Evolutionary conservation across 2,113 vertebrate species (phyloP), one percentile per base, ranked within the genome.

Genomic region (Hystrix cristata): DNA sequence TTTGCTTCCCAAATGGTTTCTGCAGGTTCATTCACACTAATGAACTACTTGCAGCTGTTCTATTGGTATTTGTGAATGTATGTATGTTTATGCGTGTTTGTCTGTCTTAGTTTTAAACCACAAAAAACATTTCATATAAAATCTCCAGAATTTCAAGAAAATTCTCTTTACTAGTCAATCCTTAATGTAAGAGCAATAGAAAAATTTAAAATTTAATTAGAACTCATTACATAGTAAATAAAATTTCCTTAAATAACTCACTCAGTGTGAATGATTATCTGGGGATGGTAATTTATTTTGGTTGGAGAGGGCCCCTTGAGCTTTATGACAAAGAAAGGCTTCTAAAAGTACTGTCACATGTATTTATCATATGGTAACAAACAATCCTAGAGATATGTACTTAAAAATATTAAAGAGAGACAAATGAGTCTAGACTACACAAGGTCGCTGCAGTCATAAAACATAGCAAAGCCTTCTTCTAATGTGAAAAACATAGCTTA

Each of bases 341-440:
- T 99, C 98, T 99, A 97, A 99, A 99, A 99, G 98, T 98, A 98
- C 98, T 99, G 99, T 99, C 99, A 98, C 98, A 98, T 99, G 98
- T 99, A 99, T 99, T 99, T 99, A 99, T 99, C 99, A 99, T 98
- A 98, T 97, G 98, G 99, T 99, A 99, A 99, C 98, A 99, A 99
- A 99, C 99, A 99, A 99, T 98, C 98, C 99, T 99, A 99, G 98
- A 99, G 99, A 99, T 99, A 99, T 99, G 99, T 99, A 99, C 98
- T 99, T 99, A 99, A 99, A 99, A 99, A 99, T 99, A 99, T 99
- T 99, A 99, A 99, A 99, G 98, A 98, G 98, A 99, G 99, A 99
- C 98, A 99, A 99, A 99, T 99, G 99, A 99, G 99, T 98, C 98
- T 98, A 98, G 98, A 99, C 98, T 99, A 98, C 98, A 98, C 98